A percentile compares a stretch with the other conserved stretches of the same genome.
Conservation (phyloP, 2,113 vertebrate genomes). For the Prietella phreatophila region DNA sequence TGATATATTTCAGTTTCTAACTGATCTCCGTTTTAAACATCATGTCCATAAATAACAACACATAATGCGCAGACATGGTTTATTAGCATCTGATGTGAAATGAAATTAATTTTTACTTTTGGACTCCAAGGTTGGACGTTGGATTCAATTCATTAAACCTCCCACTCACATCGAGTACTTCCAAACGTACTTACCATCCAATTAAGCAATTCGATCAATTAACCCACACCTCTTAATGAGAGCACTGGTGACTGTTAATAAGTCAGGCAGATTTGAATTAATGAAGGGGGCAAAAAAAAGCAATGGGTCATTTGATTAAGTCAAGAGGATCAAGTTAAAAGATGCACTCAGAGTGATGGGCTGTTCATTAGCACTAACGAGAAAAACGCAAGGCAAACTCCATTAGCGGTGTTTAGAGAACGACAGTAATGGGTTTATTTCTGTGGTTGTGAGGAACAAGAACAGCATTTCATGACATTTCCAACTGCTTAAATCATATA, state of each 20-base stretch:
- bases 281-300: neutral
- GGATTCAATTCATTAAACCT: neutral
- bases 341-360: constrained; percentile 20
- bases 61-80: neutral
- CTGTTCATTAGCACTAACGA: constrained; percentile 31
- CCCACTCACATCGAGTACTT: constrained; percentile 18
- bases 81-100: neutral
- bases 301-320: constrained; percentile 15
- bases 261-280: constrained; percentile 5
- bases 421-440: constrained; percentile 33
- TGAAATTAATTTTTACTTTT: neutral
- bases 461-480: neutral
- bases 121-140: neutral
- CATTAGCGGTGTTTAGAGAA: constrained; percentile 25
- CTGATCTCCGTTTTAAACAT: neutral
- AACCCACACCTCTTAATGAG: constrained; percentile 19
- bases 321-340: constrained; percentile 36
- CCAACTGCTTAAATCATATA: neutral
- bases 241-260: constrained; percentile 6
- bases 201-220: constrained; percentile 28
- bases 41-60: neutral
- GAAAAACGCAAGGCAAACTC: neutral
- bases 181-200: neutral
- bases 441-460: neutral
- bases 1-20: neutral